Evolutionary conservation across 2,888 invertebrate species (phyloP), one percentile per base, ranked within the genome.

Genomic region (Hirtodrosophila trivittata): DNA sequence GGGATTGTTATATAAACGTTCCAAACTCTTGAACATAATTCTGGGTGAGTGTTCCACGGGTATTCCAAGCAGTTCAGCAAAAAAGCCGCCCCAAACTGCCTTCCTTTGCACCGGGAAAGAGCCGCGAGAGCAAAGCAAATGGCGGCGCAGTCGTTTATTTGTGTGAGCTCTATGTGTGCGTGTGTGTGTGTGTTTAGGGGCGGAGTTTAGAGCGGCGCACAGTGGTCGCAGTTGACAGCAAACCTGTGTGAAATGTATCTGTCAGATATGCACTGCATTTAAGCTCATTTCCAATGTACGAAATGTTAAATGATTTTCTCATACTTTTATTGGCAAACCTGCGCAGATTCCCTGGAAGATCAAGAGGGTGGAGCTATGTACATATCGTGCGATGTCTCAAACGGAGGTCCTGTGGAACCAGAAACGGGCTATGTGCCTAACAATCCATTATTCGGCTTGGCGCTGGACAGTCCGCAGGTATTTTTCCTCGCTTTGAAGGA

Each of bases 301-400:
- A 37, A 33, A 50, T 2, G 35, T 35, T n/a, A 37, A 52, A 12
- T 50, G 63, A 56, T 41, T 43, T 42, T 35, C 6, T 46, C 12
- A n/a, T 25, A 33, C 14, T 49, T 52, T 25, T 65, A 42, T 50
- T 35, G 18, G 42, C 39, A 57, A 50, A 72, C 64, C 84, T 83
- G 86, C 84, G 77, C 88, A 90, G 90, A 90, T 90, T 90, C 90
- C 89, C 90, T 90, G 89, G 91, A 90, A 90, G 90, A 90, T 88
- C 89, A 90, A 89, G 91, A 91, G 90, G 91, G 91, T 91, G 91
- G 91, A 91, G 91, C 91, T 89, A 91, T 91, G 91, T 91, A 91
- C 89, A 91, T 91, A 89, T 90, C 91, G 88, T 91, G 91, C 88
- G 91, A 90, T 88, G 91, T 90, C 88, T 89, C 91, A 88, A 91